phyloP scores from a whole-genome alignment of 2,888 invertebrate genomes.

The Acleris holmiana region DNA sequence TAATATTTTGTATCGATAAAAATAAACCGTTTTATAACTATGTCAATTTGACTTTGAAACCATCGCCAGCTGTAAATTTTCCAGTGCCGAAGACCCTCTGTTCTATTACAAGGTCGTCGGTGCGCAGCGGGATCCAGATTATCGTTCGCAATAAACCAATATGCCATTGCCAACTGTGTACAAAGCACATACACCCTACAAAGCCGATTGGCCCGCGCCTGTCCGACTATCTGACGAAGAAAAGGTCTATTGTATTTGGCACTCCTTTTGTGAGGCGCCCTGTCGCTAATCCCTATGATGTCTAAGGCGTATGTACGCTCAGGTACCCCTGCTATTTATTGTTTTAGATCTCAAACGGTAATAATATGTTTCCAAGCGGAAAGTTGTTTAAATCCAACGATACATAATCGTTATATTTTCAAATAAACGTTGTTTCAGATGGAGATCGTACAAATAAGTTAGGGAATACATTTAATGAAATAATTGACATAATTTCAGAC shows the following conservation, averaged over 20 bases:
- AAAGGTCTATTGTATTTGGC: conserved; percentile 62
- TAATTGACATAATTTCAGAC: no score
- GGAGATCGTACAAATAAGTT: no score
- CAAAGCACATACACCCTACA: conserved; percentile 64
- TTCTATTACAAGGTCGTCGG: conserved; percentile 3
- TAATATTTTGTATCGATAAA: no score
- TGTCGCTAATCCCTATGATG: conserved; percentile 50
- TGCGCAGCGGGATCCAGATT: conserved; percentile 40
- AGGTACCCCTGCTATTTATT: conserved; percentile 3
- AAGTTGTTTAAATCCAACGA: neutral
- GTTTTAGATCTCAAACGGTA: neutral
- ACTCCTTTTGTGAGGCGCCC: conserved; percentile 59
- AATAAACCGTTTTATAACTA: no score
- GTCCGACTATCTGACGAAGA: conserved; percentile 57
- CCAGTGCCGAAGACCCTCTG: conserved; percentile 3
- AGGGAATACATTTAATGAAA: no score
- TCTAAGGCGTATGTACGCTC: conserved; percentile 1
- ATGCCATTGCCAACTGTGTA: conserved; percentile 48
- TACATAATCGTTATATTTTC: no score
- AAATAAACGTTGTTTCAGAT: no score
- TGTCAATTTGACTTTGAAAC: no score
- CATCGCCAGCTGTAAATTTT: neutral
- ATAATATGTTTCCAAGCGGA: neutral
- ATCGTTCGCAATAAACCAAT: conserved; percentile 48
- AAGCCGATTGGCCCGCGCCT: conserved; percentile 62